A percentile compares a stretch with the other conserved stretches of the same genome.
Conservation (phyloP, 2,888 invertebrate species). For the Blastobasis lacticolella region DNA sequence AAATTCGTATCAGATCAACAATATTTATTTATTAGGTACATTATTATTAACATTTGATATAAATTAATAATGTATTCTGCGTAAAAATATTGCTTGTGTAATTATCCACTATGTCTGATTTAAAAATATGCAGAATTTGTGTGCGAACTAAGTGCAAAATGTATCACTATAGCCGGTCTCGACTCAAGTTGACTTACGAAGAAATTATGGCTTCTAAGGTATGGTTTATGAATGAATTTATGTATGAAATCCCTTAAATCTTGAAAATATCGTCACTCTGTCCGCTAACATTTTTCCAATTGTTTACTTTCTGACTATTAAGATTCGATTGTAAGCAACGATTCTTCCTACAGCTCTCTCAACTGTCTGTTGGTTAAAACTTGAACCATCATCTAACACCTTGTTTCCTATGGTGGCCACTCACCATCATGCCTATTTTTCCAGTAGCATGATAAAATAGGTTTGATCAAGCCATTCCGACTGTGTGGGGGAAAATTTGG, state of each 20-base stretch:
- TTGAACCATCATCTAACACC: no score
- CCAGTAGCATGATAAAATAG: no score
- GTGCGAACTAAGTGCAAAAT: constrained; percentile 39
- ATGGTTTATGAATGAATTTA: constrained; percentile 19
- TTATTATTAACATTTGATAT: no score
- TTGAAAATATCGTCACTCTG: not conserved
- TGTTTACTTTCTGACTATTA: not conserved
- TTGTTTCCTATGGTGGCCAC: no score
- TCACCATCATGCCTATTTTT: no score
- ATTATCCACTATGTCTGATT: constrained; percentile 24
- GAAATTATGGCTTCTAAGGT: constrained; percentile 44
- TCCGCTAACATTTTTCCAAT: not conserved
- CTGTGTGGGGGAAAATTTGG: no score
- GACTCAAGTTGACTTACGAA: constrained; percentile 47
- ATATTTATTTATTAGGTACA: no score
- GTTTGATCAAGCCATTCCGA: no score
- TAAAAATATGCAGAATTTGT: constrained; percentile 51
- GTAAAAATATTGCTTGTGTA: no score
- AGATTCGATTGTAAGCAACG: not conserved
- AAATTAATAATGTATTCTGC: no score
- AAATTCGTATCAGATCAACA: no score
- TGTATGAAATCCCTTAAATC: constrained; percentile 1
- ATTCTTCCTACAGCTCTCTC: not conserved
- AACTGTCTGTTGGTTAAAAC: no score
- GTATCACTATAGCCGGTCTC: constrained; percentile 35